These are phyloP conservation scores for Hecatera dysodea DNA, from an alignment of 2,888 invertebrate genomes.

Conservation along the genomic window DNA sequence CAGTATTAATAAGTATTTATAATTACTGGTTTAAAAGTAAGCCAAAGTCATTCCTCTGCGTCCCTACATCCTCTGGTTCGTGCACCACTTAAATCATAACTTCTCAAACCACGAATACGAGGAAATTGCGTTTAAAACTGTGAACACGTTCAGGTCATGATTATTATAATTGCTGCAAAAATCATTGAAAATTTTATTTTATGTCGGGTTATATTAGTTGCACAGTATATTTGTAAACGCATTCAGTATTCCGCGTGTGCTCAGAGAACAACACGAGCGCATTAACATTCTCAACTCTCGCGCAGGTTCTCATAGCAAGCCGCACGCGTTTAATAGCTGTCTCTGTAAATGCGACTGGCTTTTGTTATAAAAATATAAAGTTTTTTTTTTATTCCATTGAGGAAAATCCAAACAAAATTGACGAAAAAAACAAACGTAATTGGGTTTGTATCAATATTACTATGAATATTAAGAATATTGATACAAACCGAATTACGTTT, in stretches of 20 bases:
- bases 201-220: constrained; percentile 70
- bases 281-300: constrained; percentile 87
- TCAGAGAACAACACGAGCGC: constrained; percentile 84
- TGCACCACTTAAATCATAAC: constrained; percentile 9
- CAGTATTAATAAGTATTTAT: neutral
- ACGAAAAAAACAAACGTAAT: neutral
- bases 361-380: constrained; percentile 48
- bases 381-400: constrained; percentile 36
- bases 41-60: neutral
- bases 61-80: neutral
- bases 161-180: constrained; percentile 45
- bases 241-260: constrained; percentile 85
- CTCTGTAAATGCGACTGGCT: constrained; percentile 67
- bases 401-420: constrained; percentile 34
- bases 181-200: constrained; percentile 60
- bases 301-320: constrained; percentile 85
- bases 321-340: constrained; percentile 74
- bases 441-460: no score
- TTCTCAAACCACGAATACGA: neutral
- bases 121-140: constrained; percentile 32
- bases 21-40: neutral
- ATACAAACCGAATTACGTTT: neutral
- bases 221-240: constrained; percentile 75
- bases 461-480: no score
- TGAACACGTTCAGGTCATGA: constrained; percentile 44